phyloP scores from a whole-genome alignment of 1,140 invertebrate species.

The Habropoda laboriosa region DNA sequence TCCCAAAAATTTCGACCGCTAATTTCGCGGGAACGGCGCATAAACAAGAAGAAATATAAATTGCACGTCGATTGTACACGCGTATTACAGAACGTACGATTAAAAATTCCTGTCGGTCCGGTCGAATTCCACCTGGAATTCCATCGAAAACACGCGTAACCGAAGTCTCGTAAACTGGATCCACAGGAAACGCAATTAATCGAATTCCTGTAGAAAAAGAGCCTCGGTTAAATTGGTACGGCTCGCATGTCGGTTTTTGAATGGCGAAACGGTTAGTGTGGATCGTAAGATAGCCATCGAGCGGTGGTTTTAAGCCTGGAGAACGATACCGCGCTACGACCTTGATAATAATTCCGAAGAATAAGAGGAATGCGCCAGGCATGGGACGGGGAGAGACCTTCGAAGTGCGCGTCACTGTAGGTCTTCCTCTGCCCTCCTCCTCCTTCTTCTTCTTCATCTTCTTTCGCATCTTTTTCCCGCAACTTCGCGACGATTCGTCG shows the following conservation, averaged over 20 bases:
- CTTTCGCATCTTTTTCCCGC: constrained; percentile 40
- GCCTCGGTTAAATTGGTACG: too few species aligned
- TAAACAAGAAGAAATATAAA: too few species aligned
- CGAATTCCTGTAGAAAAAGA: too few species aligned
- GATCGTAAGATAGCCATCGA: constrained; percentile 29
- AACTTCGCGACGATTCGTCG: constrained; percentile 47
- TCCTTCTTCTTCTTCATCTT: neutral
- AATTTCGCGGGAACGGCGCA: too few species aligned
- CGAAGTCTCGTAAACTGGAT: neutral
- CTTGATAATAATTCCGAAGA: constrained; percentile 58
- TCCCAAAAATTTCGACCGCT: too few species aligned
- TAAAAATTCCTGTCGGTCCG: too few species aligned
- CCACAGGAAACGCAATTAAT: neutral
- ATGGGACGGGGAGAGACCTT: constrained; percentile 46
- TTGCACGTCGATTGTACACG: too few species aligned
- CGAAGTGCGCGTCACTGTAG: constrained; percentile 45
- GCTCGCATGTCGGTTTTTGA: too few species aligned
- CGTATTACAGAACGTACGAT: too few species aligned
- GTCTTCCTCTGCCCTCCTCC: constrained; percentile 41
- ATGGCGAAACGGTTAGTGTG: neutral
- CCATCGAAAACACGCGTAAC: neutral
- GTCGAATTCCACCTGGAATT: too few species aligned
- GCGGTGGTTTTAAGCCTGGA: constrained; percentile 44
- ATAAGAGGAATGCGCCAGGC: constrained; percentile 42
- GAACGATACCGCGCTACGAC: constrained; percentile 46